phyloP scores from a whole-genome alignment of 2,888 invertebrate genomes.

The Lapara coniferarum region DNA sequence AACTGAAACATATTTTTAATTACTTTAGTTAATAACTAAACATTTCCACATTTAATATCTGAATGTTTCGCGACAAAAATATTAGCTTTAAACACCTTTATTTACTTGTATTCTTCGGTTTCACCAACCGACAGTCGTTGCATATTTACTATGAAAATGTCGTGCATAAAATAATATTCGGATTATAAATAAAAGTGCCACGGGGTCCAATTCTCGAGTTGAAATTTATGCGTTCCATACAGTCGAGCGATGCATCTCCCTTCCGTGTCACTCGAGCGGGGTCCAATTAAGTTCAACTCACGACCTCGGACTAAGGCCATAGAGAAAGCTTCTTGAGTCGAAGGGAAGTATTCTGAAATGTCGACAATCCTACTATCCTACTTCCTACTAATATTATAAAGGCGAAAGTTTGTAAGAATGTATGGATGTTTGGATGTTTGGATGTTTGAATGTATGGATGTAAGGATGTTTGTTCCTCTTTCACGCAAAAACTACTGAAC shows the following conservation, averaged over 20 bases:
- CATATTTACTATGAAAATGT: constrained; percentile 1
- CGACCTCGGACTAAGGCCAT: constrained; percentile 68
- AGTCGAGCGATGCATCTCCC: constrained; percentile 78
- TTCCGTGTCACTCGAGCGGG: constrained; percentile 79
- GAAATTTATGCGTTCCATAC: constrained; percentile 80
- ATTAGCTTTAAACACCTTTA: constrained; percentile 1
- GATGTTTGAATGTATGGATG: no score
- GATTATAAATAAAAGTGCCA: constrained; percentile 67
- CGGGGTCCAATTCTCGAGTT: constrained; percentile 63
- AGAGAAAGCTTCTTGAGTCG: constrained; percentile 40
- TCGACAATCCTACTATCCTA: no score
- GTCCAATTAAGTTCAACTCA: constrained; percentile 82
- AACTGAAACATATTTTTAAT: no score
- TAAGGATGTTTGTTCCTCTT: no score
- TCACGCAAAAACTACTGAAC: no score
- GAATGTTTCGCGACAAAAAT: not conserved
- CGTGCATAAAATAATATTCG: constrained; percentile 19
- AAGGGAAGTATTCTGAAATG: not conserved
- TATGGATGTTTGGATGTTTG: no score
- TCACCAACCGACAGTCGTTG: not conserved
- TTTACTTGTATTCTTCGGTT: not conserved
- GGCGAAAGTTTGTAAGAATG: no score
- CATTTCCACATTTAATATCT: no score
- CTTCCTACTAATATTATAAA: no score
- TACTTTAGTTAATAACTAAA: no score